Base-by-base conservation (phyloP, 2,888 invertebrate genomes). In the Macrophya annulata region DNA sequence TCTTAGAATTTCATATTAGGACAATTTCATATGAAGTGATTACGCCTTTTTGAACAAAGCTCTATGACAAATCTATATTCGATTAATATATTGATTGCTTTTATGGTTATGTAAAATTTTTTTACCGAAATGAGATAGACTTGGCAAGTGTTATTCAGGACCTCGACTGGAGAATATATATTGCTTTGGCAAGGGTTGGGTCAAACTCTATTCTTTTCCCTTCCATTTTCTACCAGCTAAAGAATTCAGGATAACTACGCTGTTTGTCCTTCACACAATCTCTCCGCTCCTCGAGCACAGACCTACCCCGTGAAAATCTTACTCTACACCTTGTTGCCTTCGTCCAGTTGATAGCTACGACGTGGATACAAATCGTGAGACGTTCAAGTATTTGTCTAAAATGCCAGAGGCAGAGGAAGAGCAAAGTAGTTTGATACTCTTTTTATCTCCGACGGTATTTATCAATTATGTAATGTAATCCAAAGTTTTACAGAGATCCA, bases 231-330 rank as follows among this genome's bases (percentile, higher is more conserved):
- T 17, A 68, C 2, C 25, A n/a, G 65, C 25, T 79, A 43, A 79
- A 79, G 85, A 62, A 85, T 85, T 43, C 85, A 65, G 79, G 85
- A n/a, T 31, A 85, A 85, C 62, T 79, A 25, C 76, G 31, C 84
- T 45, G 48, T 85, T 77, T 51, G 62, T 85, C 51, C 48, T 17
- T 21, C 43, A 45, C 68, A 55, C 59, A 85, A 85, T 85, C 37
- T 79, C 55, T 68, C 68, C 76, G 10, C 25, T 51, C 6, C 10
- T 43, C 43, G 31, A 31, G 31, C 4, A 21, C n/a, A 37, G 37
- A 55, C 55, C 51, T 45, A 74, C 45, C n/a, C 72, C 2, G 72
- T 74, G 72, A 74, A 74, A 74, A 74, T 74, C 72, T 74, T 45
- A 43, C 45, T 45, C 45, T n/a, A 43, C 40, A 74, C 45, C 45